A percentile compares a stretch with the other conserved stretches of the same genome.
phyloP scores from a whole-genome alignment of 2,888 invertebrate genomes.

The Lepetodrilus schrolli region DNA sequence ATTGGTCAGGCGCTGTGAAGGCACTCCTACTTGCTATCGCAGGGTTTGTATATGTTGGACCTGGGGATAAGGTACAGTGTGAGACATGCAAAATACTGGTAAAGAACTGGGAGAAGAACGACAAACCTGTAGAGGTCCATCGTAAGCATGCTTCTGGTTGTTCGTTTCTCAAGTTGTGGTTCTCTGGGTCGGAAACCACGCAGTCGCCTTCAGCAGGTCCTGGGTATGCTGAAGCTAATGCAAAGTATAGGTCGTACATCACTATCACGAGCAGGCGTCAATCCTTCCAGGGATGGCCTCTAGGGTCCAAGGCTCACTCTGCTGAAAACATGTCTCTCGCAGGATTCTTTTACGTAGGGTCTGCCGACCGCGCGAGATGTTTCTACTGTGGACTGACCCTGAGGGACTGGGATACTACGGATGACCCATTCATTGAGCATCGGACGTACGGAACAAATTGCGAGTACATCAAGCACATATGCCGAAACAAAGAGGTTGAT shows the following conservation, averaged over 20 bases:
- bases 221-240: background rate
- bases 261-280: background rate
- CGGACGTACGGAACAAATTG: background rate
- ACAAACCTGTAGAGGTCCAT: background rate
- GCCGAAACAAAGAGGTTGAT: background rate
- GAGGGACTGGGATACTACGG: slow-evolving; percentile 8
- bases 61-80: background rate
- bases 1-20: background rate
- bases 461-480: background rate
- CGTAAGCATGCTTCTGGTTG: background rate
- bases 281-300: background rate
- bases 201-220: background rate
- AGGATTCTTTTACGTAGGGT: background rate
- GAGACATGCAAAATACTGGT: background rate
- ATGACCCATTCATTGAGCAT: slow-evolving; percentile 1
- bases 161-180: background rate
- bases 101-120: background rate
- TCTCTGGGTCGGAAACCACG: background rate
- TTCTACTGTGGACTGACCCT: slow-evolving; percentile 3
- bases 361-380: background rate
- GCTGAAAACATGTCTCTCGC: background rate
- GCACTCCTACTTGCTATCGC: background rate
- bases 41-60: background rate
- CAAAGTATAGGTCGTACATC: background rate
- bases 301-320: background rate